A percentile compares a stretch with the other conserved stretches of the same genome.
phyloP scores from a whole-genome alignment of 1,140 invertebrate species.

The Drosophila busckii region DNA sequence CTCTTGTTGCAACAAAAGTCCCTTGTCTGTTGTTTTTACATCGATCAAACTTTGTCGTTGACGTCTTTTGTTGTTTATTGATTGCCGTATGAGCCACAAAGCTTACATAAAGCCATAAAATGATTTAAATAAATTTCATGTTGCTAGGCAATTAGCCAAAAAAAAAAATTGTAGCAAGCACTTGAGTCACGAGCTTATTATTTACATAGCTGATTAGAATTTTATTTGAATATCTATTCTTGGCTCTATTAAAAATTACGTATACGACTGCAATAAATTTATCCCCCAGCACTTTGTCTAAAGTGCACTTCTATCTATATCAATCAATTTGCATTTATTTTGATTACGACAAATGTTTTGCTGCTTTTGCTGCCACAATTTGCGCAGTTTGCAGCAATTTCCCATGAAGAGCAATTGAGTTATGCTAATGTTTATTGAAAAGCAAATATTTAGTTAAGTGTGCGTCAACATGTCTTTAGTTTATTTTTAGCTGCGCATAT shows the following conservation, averaged over 20 bases:
- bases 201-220: too few species aligned
- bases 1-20: neutral
- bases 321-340: constrained; percentile 5
- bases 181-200: constrained; percentile 1
- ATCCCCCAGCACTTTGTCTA: too few species aligned
- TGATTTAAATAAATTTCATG: too few species aligned
- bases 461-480: neutral
- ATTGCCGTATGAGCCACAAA: constrained; percentile 8
- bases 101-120: neutral
- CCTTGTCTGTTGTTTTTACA: constrained; percentile 8
- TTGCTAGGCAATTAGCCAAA: too few species aligned
- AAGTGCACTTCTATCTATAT: neutral
- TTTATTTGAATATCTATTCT: too few species aligned
- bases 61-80: constrained; percentile 16
- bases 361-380: too few species aligned
- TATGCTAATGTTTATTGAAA: neutral
- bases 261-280: too few species aligned
- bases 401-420: neutral
- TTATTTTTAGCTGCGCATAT: constrained; percentile 22
- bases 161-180: too few species aligned
- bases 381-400: neutral
- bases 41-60: constrained; percentile 29
- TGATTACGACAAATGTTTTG: too few species aligned
- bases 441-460: neutral
- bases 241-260: too few species aligned